phyloP scores from a whole-genome alignment of 2,797 vertebrate species.

The Myotis planiceps region DNA sequence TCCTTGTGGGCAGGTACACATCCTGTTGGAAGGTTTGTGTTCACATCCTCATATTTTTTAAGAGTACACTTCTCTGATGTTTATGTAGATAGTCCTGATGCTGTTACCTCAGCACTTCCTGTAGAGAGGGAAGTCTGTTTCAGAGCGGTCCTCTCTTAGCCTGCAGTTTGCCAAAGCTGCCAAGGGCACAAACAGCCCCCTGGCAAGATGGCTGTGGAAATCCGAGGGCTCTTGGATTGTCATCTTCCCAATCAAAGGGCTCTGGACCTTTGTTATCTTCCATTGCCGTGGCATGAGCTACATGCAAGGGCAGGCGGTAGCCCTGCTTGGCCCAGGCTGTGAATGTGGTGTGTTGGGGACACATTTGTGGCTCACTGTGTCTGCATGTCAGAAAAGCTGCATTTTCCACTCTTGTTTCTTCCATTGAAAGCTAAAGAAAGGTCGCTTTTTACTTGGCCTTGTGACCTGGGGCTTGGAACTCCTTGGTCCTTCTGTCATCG shows the following conservation, averaged over 20 bases:
- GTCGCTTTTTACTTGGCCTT: not conserved
- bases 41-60: not conserved
- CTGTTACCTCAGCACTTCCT: not conserved
- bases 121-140: not conserved
- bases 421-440: not conserved
- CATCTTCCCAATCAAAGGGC: no score
- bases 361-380: not conserved
- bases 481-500: not conserved
- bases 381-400: not conserved
- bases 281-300: not conserved
- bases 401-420: not conserved
- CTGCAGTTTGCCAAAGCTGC: not conserved
- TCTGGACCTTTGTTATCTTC: not conserved
- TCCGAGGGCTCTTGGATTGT: not conserved
- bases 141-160: not conserved
- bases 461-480: not conserved
- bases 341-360: not conserved
- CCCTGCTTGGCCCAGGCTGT: not conserved
- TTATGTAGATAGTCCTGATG: not conserved
- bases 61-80: not conserved
- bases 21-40: not conserved
- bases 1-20: not conserved
- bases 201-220: not conserved
- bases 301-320: fast-evolving
- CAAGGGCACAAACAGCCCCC: not conserved